Evolutionary conservation across 2,888 invertebrate species (phyloP), one percentile per base, ranked within the genome.

Genomic region (Embidobia sp.): DNA sequence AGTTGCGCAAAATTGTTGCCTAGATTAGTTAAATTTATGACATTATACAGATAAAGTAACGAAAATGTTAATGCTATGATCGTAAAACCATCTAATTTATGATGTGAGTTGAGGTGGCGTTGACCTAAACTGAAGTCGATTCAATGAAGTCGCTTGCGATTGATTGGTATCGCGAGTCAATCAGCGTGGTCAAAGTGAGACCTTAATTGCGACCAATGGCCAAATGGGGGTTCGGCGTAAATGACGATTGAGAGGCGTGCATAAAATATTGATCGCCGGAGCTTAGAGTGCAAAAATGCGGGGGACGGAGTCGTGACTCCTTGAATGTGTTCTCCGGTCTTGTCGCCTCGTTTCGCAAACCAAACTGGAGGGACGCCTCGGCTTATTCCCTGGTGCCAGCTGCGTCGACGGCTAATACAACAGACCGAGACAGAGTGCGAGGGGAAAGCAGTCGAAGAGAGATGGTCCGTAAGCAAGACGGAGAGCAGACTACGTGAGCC

Each of bases 341-440:
- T 61, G 29, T 70, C 53, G 40, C 61, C 22, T 69, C 8, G 46
- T 51, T 63, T 49, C 55, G 72, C 46, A 63, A 63, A 73, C 44
- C 67, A 63, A 63, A 73, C 46, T 57, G 59, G 59, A 73, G 73
- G 79, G 83, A 76, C 72, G 81, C 78, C 73, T 79, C 77, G 78
- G 79, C 78, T 81, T 81, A 80, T 81, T 83, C 81, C 82, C 80
- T 79, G 78, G 80, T 70, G 83, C 81, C 84, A 83, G 83, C 84
- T 84, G 84, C 81, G 80, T 78, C 55, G 59, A 40, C 77, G 73
- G 64, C 69, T 61, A 72, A 67, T 69, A 77, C 67, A 78, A 69
- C 59, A 42, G 70, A 75, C 61, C 51, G 55, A 48, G 55, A 55
- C 48, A 27, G 44, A 40, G 16, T 10, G 42, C 49, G 26, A 67